Conservation (phyloP, 2,797 vertebrate species). For the Furcifer pardalis region DNA sequence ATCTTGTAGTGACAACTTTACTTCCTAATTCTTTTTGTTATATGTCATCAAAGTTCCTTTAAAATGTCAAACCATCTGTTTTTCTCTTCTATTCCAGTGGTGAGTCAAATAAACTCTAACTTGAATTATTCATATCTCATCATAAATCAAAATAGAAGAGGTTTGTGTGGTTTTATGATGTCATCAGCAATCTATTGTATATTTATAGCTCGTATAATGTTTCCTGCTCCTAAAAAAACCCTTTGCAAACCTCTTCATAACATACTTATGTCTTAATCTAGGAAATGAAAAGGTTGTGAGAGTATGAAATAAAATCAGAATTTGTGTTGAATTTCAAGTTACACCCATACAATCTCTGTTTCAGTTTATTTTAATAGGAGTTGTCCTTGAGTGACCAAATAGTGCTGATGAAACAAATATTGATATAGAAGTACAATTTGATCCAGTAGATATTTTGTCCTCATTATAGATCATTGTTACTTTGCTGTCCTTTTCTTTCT, state of each 20-base stretch:
- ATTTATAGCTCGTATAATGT: conserved; percentile 62
- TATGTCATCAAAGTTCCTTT: conserved; percentile 4
- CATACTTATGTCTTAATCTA: conserved; percentile 53
- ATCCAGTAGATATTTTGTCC: background rate
- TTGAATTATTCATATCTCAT: conserved; percentile 59
- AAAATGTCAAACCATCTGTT: conserved; percentile 47
- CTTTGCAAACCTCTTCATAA: conserved; percentile 47
- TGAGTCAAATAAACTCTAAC: conserved; percentile 47
- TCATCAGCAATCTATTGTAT: conserved; percentile 30
- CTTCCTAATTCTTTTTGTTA: too few relatives aligned
- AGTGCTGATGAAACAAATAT: background rate
- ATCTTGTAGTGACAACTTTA: too few relatives aligned
- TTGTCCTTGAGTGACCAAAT: background rate
- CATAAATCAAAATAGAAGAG: conserved; percentile 58
- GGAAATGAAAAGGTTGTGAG: background rate
- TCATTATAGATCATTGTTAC: background rate
- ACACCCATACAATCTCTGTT: background rate
- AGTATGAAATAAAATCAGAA: background rate
- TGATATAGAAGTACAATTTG: background rate
- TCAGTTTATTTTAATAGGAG: background rate
- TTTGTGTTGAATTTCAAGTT: background rate
- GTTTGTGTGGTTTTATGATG: conserved; percentile 48
- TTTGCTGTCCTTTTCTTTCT: background rate
- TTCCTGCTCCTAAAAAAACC: conserved; percentile 58
- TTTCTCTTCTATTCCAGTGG: conserved; percentile 46